These are phyloP conservation scores for Mustela lutreola DNA, from an alignment of 2,113 vertebrate genomes.

Conservation along the genomic window DNA sequence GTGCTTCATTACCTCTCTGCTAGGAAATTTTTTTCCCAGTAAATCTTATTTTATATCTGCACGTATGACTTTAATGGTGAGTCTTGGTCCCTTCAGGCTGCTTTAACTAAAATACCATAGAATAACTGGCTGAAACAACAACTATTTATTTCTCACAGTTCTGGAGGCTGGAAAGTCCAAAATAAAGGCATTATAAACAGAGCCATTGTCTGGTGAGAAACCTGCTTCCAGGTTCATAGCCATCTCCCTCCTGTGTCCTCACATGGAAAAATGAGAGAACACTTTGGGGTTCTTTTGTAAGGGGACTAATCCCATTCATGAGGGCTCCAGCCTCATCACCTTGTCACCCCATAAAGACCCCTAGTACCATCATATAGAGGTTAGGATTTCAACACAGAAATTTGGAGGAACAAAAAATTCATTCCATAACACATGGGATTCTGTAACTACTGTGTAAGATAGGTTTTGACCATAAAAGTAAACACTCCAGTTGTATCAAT, in stretches of 20 bases:
- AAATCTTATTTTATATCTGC: background rate
- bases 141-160: background rate
- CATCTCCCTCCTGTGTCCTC: background rate
- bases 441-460: background rate
- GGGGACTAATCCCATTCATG: background rate
- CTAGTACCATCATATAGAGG: background rate
- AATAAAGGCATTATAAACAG: background rate
- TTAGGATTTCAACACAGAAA: background rate
- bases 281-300: background rate
- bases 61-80: background rate
- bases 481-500: background rate
- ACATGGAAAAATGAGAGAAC: background rate
- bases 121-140: background rate
- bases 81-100: background rate
- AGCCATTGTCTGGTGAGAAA: background rate
- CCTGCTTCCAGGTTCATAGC: background rate
- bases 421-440: background rate
- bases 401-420: background rate
- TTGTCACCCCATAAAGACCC: background rate
- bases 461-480: background rate
- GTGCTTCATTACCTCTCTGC: background rate
- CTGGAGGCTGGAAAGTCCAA: background rate
- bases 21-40: background rate
- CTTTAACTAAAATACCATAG: background rate
- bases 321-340: background rate